Evolutionary conservation across 2,797 vertebrate genomes (phyloP), one percentile per base, ranked within the genome.

Genomic region (Tenualosa ilisha): DNA sequence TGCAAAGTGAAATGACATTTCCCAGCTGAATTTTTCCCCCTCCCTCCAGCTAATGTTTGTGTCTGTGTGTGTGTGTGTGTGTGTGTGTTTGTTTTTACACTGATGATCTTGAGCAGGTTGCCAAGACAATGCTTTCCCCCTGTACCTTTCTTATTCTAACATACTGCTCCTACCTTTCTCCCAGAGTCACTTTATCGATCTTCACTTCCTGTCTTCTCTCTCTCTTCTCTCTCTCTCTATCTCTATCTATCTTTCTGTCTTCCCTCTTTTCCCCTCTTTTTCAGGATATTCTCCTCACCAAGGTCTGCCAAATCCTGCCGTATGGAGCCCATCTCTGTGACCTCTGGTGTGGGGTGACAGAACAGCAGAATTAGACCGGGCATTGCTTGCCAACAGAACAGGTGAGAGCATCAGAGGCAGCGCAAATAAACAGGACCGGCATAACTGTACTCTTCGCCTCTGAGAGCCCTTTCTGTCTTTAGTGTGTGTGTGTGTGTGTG

Each of bases 91-190:
- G 87, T 72, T 72, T 46, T 61, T 85, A 86, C 89, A 88, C 61
- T n/a, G 86, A 91, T 88, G 84, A 83, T 88, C 75, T 72, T 82
- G 82, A 86, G 81, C 68, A 85, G 87, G 88, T 88, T 88, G 87
- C 84, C 51, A 83, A 86, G 87, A 87, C 83, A 46, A 84, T 59
- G 43, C 37, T 85, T 85, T 87, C 61, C 82, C 83, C 6, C 3
- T 72, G 12, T 83, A 15, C 37, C 17, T 75, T 17, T 40, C 31
- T 12, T 68, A 13, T 37, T 37, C 26, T 13, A 12, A 72, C 26
- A 6, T 54, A 51, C 81, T 53, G n/a, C 17, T 54, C 46, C 81
- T 63, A 63, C 63, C 24, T n/a, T 17, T 22, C 43, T 81, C 68
- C 83, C 15, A 15, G 26, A 20, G 31, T 75, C 68, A 2, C 37